Evolutionary conservation across 92 coral and sea anemone genomes (phyloP).

Genomic region (Galaxea fascicularis): DNA sequence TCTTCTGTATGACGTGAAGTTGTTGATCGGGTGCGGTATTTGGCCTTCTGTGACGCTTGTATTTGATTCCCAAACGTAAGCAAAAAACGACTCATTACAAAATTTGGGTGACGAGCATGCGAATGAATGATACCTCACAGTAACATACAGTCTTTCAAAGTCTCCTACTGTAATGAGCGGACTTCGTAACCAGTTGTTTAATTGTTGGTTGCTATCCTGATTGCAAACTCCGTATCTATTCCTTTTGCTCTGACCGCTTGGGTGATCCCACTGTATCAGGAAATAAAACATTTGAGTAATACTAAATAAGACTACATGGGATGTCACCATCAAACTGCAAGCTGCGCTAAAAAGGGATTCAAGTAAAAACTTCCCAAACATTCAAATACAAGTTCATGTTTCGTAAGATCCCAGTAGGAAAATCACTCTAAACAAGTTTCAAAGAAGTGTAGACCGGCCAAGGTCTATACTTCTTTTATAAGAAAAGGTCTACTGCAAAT

Average conservation of each 20-base stretch:
- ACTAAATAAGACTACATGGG: neutral
- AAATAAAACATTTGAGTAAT: neutral
- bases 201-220: conserved; percentile 12
- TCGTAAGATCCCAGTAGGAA: too few relatives aligned
- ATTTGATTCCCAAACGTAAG: conserved; percentile 59
- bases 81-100: conserved; percentile 62
- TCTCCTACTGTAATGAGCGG: conserved; percentile 47
- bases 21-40: conserved; percentile 50
- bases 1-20: conserved; percentile 4
- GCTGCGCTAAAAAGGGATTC: too few relatives aligned
- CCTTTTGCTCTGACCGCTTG: neutral
- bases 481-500: too few relatives aligned
- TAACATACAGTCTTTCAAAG: conserved; percentile 57
- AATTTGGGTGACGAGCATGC: neutral
- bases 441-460: too few relatives aligned
- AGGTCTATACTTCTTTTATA: too few relatives aligned
- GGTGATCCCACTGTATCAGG: conserved; percentile 57
- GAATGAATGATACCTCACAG: conserved; percentile 36
- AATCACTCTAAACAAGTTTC: too few relatives aligned
- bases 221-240: conserved; percentile 54
- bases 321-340: too few relatives aligned
- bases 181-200: conserved; percentile 75
- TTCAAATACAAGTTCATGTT: too few relatives aligned
- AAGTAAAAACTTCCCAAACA: too few relatives aligned
- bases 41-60: neutral